Evolutionary conservation across 2,113 vertebrate genomes (phyloP).

Genomic region (Forbesichthys papilliferus): DNA sequence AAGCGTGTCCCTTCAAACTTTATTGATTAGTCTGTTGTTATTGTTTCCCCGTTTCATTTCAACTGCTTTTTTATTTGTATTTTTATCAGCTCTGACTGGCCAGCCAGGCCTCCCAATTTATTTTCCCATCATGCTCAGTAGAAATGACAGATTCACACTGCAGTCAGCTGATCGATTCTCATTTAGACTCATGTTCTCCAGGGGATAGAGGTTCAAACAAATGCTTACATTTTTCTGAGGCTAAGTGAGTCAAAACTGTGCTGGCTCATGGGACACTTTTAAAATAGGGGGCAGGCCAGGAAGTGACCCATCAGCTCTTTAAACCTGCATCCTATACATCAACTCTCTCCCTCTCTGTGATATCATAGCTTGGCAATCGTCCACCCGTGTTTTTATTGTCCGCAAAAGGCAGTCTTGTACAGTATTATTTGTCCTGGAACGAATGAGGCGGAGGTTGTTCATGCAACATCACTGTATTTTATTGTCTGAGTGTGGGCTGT

Average conservation of each 20-base stretch:
- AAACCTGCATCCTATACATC: slow-evolving; percentile 2
- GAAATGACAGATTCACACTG: slow-evolving; percentile 30
- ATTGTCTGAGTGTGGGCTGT: slow-evolving; percentile 49
- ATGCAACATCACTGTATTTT: slow-evolving; percentile 63
- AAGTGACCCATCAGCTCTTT: background rate
- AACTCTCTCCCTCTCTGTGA: background rate
- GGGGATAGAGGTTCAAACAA: slow-evolving; percentile 16
- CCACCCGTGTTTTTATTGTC: slow-evolving; percentile 3
- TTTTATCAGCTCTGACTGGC: no score
- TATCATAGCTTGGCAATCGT: slow-evolving; percentile 9
- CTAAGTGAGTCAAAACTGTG: background rate
- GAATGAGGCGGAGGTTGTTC: slow-evolving; percentile 65
- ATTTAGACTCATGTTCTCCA: slow-evolving; percentile 22
- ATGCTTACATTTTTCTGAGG: slow-evolving; percentile 4
- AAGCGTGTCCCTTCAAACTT: background rate
- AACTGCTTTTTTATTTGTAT: background rate
- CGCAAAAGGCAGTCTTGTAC: slow-evolving; percentile 27
- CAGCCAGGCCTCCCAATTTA: background rate
- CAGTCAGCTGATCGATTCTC: slow-evolving; percentile 34
- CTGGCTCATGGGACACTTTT: background rate
- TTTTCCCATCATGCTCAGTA: slow-evolving; percentile 23
- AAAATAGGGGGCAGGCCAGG: background rate
- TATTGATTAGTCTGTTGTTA: background rate
- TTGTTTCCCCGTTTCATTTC: background rate
- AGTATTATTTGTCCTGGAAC: slow-evolving; percentile 52